Evolutionary conservation across 2,888 invertebrate species (phyloP).

Genomic region (Macrosoma leucophasiata): DNA sequence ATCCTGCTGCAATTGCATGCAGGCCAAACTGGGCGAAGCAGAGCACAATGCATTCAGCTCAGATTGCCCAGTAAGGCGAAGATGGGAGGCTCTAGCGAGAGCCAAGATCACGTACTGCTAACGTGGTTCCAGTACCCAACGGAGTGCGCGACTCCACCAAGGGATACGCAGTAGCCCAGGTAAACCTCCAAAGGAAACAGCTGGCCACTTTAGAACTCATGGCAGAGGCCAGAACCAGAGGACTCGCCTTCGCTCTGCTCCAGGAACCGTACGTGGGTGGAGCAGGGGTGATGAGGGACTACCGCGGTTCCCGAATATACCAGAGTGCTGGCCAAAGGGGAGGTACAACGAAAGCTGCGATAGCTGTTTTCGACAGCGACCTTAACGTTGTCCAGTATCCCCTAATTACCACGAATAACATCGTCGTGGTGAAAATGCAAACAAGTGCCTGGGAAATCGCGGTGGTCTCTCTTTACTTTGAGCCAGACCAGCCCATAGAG

Average conservation of each 20-base stretch:
- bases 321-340: slow-evolving; percentile 16
- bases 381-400: slow-evolving; percentile 23
- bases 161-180: neutral
- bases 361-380: slow-evolving; percentile 21
- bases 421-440: slow-evolving; percentile 15
- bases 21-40: too few species aligned
- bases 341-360: slow-evolving; percentile 27
- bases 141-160: too few species aligned
- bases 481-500: neutral
- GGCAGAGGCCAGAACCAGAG: neutral
- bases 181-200: neutral
- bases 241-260: neutral
- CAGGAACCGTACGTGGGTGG: slow-evolving; percentile 1
- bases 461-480: neutral
- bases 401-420: slow-evolving; percentile 25
- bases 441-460: neutral
- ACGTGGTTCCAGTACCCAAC: too few species aligned
- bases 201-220: neutral
- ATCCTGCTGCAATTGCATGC: too few species aligned
- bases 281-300: neutral
- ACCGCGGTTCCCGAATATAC: neutral
- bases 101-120: too few species aligned
- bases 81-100: too few species aligned
- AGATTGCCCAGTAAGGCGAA: too few species aligned
- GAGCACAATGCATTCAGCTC: too few species aligned